These are phyloP conservation scores for Nannospalax galili DNA, from an alignment of 2,113 vertebrate genomes.

Conservation along the genomic window DNA sequence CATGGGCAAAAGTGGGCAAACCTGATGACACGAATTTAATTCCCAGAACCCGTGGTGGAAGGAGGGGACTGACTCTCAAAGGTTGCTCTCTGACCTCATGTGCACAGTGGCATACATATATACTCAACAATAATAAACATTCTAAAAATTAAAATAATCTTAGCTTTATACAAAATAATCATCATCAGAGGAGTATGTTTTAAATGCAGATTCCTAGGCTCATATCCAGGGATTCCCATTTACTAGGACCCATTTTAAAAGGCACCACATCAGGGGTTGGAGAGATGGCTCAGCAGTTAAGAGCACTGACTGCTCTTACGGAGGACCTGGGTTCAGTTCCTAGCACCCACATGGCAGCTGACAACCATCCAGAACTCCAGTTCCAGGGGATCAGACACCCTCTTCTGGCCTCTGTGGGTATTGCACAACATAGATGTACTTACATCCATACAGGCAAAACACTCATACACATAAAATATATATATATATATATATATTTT, in stretches of 20 bases:
- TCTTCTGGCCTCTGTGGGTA: too few relatives aligned
- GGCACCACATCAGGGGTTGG: background rate
- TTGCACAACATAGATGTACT: too few relatives aligned
- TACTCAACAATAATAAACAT: background rate
- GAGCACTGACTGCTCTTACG: too few relatives aligned
- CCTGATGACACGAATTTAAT: background rate
- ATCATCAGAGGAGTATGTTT: background rate
- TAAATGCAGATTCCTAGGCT: background rate
- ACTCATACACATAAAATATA: too few relatives aligned
- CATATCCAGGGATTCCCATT: background rate
- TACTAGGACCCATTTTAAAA: conserved; percentile 11
- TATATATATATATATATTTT: too few relatives aligned
- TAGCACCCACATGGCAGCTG: too few relatives aligned
- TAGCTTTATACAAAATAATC: background rate
- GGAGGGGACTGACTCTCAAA: too few relatives aligned
- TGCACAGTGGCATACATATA: background rate
- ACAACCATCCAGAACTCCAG: too few relatives aligned
- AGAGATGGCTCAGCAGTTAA: too few relatives aligned
- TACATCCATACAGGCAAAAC: too few relatives aligned
- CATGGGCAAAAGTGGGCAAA: background rate
- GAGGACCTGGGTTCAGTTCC: too few relatives aligned
- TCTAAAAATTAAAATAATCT: background rate
- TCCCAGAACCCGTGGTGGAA: background rate
- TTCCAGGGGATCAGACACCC: too few relatives aligned
- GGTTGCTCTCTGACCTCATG: background rate